These are phyloP conservation scores for Vireo griseus DNA, from an alignment of 2,797 vertebrate genomes.

Conservation along the genomic window DNA sequence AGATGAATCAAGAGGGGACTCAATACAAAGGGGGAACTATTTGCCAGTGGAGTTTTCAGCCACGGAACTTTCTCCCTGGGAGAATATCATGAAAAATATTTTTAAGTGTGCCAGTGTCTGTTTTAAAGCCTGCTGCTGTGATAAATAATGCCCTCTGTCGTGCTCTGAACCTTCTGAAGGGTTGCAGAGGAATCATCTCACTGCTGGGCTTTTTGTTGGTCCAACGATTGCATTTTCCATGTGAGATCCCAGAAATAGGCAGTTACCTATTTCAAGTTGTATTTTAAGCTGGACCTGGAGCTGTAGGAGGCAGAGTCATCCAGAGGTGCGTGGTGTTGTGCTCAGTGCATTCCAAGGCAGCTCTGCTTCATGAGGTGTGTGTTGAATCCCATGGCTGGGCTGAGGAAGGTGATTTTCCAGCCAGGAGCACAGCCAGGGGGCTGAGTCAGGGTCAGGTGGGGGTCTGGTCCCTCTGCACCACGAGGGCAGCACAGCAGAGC, in stretches of 20 bases:
- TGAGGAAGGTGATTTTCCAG: neutral
- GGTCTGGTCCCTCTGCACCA: neutral
- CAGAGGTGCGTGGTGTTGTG: neutral
- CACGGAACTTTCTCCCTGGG: neutral
- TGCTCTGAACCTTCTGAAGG: neutral
- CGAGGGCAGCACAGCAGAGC: neutral
- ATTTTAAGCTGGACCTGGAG: neutral
- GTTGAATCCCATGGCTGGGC: rapidly evolving
- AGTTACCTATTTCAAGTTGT: neutral
- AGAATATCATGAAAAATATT: neutral
- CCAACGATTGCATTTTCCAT: neutral
- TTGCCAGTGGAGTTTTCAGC: neutral
- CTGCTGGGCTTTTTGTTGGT: neutral
- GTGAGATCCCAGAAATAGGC: neutral
- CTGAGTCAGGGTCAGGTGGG: rapidly evolving
- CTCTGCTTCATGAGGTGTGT: rapidly evolving
- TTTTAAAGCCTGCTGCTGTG: neutral
- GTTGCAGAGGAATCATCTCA: neutral
- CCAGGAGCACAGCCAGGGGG: rapidly evolving
- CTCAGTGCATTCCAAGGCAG: rapidly evolving
- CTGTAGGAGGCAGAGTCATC: neutral
- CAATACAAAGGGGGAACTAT: neutral
- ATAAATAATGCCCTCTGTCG: neutral
- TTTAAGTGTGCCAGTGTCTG: neutral
- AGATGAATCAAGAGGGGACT: slow-evolving; percentile 36